Conservation (phyloP, 2,888 invertebrate species). For the Drosophila nr. fundita region DNA sequence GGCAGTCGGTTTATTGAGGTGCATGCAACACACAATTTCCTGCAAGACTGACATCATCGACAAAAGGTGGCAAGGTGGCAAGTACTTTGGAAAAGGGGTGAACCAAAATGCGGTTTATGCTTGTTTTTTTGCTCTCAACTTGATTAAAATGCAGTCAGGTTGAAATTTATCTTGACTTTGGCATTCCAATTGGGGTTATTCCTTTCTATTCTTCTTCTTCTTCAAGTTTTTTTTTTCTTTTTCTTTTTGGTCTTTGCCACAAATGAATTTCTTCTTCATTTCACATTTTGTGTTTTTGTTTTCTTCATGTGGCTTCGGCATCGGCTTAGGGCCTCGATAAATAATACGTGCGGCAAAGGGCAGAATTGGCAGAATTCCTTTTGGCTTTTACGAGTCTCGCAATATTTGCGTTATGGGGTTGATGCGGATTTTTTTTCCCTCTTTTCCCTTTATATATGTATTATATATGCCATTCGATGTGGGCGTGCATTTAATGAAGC, state of each 20-base stretch:
- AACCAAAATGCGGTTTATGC: conserved; percentile 36
- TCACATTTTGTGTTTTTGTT: not conserved
- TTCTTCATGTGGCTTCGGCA: conserved; percentile 26
- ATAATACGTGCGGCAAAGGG: conserved; percentile 63
- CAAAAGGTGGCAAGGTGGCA: conserved; percentile 38
- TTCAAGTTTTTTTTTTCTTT: no score
- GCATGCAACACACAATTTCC: conserved; percentile 3
- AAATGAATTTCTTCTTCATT: conserved; percentile 62
- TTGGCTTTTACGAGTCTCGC: conserved; percentile 63
- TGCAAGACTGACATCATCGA: not conserved
- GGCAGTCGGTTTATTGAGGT: conserved; percentile 7
- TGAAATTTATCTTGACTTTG: conserved; percentile 65
- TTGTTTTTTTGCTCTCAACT: conserved; percentile 50
- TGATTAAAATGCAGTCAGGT: conserved; percentile 81
- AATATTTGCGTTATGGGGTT: conserved; percentile 60
- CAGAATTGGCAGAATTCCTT: conserved; percentile 34
- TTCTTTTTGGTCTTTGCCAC: conserved; percentile 20
- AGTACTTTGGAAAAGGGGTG: conserved; percentile 36
- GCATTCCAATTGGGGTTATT: conserved; percentile 40
- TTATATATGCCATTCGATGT: conserved; percentile 7
- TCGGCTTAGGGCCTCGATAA: conserved; percentile 48
- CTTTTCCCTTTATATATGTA: not conserved
- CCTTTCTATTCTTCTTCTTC: not conserved
- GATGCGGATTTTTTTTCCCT: conserved; percentile 31
- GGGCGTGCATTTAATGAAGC: conserved; percentile 71